Percentiles rank a stretch among this genome's conserved stretches.
Conservation (phyloP, 2,797 vertebrate genomes). For the Oreonectes daqikongensis region DNA sequence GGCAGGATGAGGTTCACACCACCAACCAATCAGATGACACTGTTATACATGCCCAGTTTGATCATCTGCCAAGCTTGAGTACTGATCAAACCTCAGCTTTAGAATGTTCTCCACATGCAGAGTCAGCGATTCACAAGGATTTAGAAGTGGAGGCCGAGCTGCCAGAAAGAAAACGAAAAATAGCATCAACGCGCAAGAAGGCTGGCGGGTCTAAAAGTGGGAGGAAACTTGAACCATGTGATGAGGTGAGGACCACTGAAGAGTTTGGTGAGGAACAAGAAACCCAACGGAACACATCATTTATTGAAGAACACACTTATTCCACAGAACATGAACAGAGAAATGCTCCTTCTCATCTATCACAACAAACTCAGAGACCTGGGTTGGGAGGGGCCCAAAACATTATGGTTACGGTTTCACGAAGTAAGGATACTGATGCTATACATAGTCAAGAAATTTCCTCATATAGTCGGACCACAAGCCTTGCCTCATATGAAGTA, state of each 20-base stretch:
- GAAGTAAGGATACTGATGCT: slow-evolving; percentile 8
- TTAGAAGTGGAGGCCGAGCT: slow-evolving; percentile 5
- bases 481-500: background rate
- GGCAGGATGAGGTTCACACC: slow-evolving; percentile 15
- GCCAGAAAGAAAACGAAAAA: slow-evolving; percentile 65
- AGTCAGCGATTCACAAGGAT: slow-evolving; percentile 13
- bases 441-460: slow-evolving; percentile 13
- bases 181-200: slow-evolving; percentile 68
- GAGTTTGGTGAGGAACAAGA: slow-evolving; percentile 14
- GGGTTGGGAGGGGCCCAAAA: background rate
- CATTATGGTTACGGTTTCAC: background rate
- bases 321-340: slow-evolving; percentile 33
- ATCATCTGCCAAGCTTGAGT: slow-evolving; percentile 5
- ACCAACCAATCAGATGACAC: slow-evolving; percentile 13
- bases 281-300: slow-evolving; percentile 6
- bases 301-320: slow-evolving; percentile 5
- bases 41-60: slow-evolving; percentile 10
- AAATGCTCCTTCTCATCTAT: slow-evolving; percentile 4
- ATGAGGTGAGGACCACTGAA: slow-evolving; percentile 30
- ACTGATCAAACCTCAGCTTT: slow-evolving; percentile 16
- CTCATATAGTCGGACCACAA: background rate
- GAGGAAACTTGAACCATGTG: slow-evolving; percentile 18
- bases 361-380: slow-evolving; percentile 1
- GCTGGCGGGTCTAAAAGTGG: slow-evolving; percentile 47
- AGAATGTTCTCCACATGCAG: slow-evolving; percentile 8